Percentiles rank a stretch among this genome's conserved stretches.
Conservation (phyloP, 2,113 vertebrate species). For the human (Homo sapiens) region DNA sequence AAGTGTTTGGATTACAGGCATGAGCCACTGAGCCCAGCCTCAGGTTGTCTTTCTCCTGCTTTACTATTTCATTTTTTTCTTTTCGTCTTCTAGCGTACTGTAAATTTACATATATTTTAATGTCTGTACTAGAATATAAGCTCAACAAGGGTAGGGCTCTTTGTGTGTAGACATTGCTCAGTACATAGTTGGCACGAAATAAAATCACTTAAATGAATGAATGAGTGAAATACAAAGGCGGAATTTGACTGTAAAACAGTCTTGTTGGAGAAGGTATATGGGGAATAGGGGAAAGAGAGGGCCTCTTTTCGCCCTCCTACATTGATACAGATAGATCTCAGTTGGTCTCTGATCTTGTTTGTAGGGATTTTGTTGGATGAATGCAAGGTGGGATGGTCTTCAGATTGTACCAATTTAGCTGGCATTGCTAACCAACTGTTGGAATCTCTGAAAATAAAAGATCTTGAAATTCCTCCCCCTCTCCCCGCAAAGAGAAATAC, state of each 20-base stretch:
- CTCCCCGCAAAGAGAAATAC: background rate
- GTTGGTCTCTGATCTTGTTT: fast-evolving
- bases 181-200: background rate
- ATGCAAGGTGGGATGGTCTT: fast-evolving
- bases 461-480: background rate
- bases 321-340: background rate
- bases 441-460: background rate
- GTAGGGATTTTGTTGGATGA: background rate
- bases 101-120: background rate
- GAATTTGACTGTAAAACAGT: background rate
- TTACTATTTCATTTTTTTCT: background rate
- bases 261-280: background rate
- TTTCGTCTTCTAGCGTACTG: background rate
- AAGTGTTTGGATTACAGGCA: no score
- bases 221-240: background rate
- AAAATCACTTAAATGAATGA: background rate
- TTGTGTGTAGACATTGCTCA: background rate
- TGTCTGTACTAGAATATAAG: background rate
- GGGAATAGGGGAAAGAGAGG: background rate
- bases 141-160: background rate
- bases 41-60: background rate
- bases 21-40: no score
- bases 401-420: fast-evolving
- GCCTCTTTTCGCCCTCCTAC: background rate
- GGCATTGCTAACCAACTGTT: fast-evolving